Evolutionary conservation across 2,888 invertebrate genomes (phyloP), one percentile per base, ranked within the genome.

Genomic region (Endotricha flammealis): DNA sequence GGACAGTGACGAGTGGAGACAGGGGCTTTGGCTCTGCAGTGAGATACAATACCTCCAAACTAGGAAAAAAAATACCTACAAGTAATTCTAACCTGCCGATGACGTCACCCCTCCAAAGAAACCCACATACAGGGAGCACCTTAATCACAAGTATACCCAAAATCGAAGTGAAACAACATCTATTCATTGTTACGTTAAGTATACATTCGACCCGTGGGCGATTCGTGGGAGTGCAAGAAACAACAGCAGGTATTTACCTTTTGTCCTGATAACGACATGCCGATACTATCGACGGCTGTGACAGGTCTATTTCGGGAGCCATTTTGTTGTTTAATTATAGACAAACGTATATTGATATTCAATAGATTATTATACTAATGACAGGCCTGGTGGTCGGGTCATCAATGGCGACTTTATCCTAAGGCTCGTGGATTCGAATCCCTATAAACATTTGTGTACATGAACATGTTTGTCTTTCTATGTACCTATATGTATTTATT

Each of bases 261-360:
- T 34, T 34, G 34, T 27, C 12, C 27, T 12, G 13, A 20, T 34
- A 20, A 34, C 11, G 28, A 25, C 27, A 24, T 16, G 17, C 33
- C 25, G 25, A 27, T 27, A 27, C 8, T 12, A 27, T 16, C 25
- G 11, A 10, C 20, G 7, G n/a, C 10, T 25, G 17, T 33, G 25
- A 33, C 33, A 9, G 25, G 4, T 33, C 33, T 33, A 33, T 33
- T 33, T 27, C 33, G 11, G 27, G 16, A 7, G n/a, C 16, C 17
- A 20, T 20, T 20, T 20, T 8, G 2, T 7, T 27, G 10, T 27
- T 23, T 25, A 27, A 7, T 7, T 27, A 8, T 27, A 27, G 6
- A 2, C 2, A 6, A 22, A 16, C 16, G 16, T 3, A 16, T 16
- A 16, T 16, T 20, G 6, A 20, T 20, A n/a, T n/a, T n/a, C n/a